phyloP scores from a whole-genome alignment of 1,140 invertebrate genomes.

The Drosophila parabipectinata region DNA sequence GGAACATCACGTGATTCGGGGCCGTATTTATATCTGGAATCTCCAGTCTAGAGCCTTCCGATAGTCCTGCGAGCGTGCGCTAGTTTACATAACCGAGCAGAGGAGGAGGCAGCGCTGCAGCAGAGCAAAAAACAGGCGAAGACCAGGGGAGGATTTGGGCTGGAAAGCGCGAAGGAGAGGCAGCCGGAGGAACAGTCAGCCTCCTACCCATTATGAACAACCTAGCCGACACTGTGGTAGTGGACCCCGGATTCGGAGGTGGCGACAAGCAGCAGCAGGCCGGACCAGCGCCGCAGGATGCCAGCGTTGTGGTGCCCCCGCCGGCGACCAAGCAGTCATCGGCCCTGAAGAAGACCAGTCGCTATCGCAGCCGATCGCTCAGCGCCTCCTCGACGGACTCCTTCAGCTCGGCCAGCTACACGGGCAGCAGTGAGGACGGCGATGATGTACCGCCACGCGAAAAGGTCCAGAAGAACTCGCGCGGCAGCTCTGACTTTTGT shows the following conservation, averaged over 20 bases:
- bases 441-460: slow-evolving; percentile 90
- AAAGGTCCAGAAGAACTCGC: slow-evolving; percentile 92
- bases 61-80: slow-evolving; percentile 15
- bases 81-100: slow-evolving; percentile 58
- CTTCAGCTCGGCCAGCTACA: slow-evolving; percentile 96
- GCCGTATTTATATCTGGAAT: background rate
- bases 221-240: slow-evolving; percentile 72
- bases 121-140: background rate
- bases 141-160: background rate
- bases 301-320: slow-evolving; percentile 71
- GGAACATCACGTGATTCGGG: slow-evolving; percentile 37
- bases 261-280: slow-evolving; percentile 74
- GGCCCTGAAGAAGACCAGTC: slow-evolving; percentile 92
- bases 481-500: slow-evolving; percentile 94
- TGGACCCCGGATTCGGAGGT: slow-evolving; percentile 80
- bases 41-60: too few species aligned
- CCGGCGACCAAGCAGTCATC: slow-evolving; percentile 87
- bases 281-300: slow-evolving; percentile 62
- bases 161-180: slow-evolving; percentile 2
- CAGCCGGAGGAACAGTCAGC: background rate
- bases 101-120: slow-evolving; percentile 5
- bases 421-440: slow-evolving; percentile 95
- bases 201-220: slow-evolving; percentile 65
- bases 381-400: slow-evolving; percentile 97
- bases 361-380: slow-evolving; percentile 93